These are phyloP conservation scores for Hemithea aestivaria DNA, from an alignment of 2,888 invertebrate genomes.

Conservation along the genomic window DNA sequence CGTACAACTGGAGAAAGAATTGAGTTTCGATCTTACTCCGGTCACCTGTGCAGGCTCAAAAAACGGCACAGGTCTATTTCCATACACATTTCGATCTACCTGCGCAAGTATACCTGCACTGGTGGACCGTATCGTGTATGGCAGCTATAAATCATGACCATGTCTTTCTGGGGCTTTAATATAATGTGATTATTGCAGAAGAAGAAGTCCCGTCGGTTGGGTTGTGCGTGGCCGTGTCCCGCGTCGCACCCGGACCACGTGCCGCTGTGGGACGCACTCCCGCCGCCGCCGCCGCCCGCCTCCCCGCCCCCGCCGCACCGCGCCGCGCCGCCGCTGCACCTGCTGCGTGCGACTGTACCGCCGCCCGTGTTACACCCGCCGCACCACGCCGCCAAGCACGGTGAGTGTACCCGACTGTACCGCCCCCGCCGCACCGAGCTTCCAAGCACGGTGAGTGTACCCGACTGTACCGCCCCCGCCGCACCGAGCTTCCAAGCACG, in stretches of 20 bases:
- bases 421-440: constrained; percentile 21
- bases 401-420: too few species aligned
- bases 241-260: constrained; percentile 66
- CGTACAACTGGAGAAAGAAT: too few species aligned
- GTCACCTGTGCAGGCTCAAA: too few species aligned
- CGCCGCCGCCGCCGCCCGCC: constrained; percentile 71
- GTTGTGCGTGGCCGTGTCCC: constrained; percentile 73
- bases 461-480: too few species aligned
- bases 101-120: too few species aligned
- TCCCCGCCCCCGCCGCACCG: constrained; percentile 40
- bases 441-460: constrained; percentile 37
- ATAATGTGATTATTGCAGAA: constrained; percentile 28
- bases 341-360: constrained; percentile 24
- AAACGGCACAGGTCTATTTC: too few species aligned
- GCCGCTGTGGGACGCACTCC: constrained; percentile 73
- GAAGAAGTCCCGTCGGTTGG: constrained; percentile 45
- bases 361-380: constrained; percentile 21
- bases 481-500: too few species aligned
- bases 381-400: constrained; percentile 20
- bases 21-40: too few species aligned
- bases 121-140: too few species aligned
- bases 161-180: too few species aligned
- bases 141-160: too few species aligned
- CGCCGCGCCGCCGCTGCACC: constrained; percentile 20
- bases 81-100: too few species aligned